These are phyloP conservation scores for Cryptophagus acutangulus DNA, from an alignment of 2,888 invertebrate genomes.

Conservation along the genomic window DNA sequence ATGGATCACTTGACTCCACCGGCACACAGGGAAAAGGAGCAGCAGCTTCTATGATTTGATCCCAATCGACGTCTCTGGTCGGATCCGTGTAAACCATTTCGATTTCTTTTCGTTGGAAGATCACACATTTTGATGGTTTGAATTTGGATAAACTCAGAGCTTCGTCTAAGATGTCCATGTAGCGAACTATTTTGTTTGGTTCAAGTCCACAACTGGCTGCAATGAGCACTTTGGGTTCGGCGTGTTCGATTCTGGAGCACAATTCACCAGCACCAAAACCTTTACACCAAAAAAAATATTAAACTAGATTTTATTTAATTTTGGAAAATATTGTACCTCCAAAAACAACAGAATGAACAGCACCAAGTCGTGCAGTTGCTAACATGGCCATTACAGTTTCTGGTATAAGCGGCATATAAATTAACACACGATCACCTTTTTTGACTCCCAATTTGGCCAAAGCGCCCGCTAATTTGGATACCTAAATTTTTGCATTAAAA, in stretches of 20 bases:
- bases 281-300: too few species aligned
- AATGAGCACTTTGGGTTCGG: slow-evolving; percentile 81
- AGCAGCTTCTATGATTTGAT: slow-evolving; percentile 60
- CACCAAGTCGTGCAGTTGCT: slow-evolving; percentile 77
- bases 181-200: slow-evolving; percentile 77
- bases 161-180: slow-evolving; percentile 76
- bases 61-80: slow-evolving; percentile 72
- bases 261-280: slow-evolving; percentile 89
- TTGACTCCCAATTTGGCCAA: slow-evolving; percentile 71
- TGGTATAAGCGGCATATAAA: slow-evolving; percentile 93
- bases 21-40: slow-evolving; percentile 76
- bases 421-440: slow-evolving; percentile 79
- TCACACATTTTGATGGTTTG: slow-evolving; percentile 74
- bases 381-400: slow-evolving; percentile 86
- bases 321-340: too few species aligned
- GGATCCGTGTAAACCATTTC: slow-evolving; percentile 59
- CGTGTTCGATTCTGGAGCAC: slow-evolving; percentile 79
- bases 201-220: slow-evolving; percentile 90
- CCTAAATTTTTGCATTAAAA: too few species aligned
- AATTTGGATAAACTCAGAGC: slow-evolving; percentile 69
- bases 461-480: slow-evolving; percentile 73
- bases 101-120: slow-evolving; percentile 72
- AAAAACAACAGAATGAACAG: slow-evolving; percentile 88
- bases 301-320: background rate
- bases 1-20: slow-evolving; percentile 81